phyloP scores from a whole-genome alignment of 1,140 invertebrate genomes.

The Pseudomyrmex concolor region DNA sequence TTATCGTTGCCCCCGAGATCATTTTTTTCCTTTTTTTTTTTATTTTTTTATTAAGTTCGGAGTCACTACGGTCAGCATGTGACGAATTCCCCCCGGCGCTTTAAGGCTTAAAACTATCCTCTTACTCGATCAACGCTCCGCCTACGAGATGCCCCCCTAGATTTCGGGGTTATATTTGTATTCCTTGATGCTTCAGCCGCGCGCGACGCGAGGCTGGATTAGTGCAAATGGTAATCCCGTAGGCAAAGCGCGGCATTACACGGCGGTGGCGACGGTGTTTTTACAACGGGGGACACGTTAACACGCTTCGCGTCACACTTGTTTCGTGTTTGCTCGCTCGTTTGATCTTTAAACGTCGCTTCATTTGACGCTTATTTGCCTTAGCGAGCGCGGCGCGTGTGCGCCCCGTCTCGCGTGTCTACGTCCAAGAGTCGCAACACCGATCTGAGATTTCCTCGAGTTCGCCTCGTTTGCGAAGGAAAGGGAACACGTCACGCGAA shows the following conservation, averaged over 20 bases:
- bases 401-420: constrained; percentile 71
- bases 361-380: constrained; percentile 83
- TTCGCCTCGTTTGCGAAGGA: constrained; percentile 23
- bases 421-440: constrained; percentile 69
- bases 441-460: constrained; percentile 67
- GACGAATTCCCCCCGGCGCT: constrained; percentile 60
- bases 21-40: not conserved
- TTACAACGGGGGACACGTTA: constrained; percentile 80
- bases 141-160: constrained; percentile 50
- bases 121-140: constrained; percentile 64
- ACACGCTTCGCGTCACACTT: constrained; percentile 81
- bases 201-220: constrained; percentile 74
- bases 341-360: constrained; percentile 83
- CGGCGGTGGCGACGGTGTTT: constrained; percentile 78
- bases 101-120: constrained; percentile 78
- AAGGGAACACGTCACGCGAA: constrained; percentile 2
- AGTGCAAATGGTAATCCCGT: constrained; percentile 83
- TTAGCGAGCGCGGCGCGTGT: constrained; percentile 60
- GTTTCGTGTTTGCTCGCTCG: constrained; percentile 83
- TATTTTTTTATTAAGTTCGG: constrained; percentile 26
- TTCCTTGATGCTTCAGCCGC: constrained; percentile 70
- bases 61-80: constrained; percentile 21
- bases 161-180: constrained; percentile 79
- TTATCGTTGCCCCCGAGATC: constrained; percentile 37
- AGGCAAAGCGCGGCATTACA: constrained; percentile 80